A percentile compares a stretch with the other conserved stretches of the same genome.
Conservation (phyloP, 2,797 vertebrate species). For the Cephalopachus bancanus region DNA sequence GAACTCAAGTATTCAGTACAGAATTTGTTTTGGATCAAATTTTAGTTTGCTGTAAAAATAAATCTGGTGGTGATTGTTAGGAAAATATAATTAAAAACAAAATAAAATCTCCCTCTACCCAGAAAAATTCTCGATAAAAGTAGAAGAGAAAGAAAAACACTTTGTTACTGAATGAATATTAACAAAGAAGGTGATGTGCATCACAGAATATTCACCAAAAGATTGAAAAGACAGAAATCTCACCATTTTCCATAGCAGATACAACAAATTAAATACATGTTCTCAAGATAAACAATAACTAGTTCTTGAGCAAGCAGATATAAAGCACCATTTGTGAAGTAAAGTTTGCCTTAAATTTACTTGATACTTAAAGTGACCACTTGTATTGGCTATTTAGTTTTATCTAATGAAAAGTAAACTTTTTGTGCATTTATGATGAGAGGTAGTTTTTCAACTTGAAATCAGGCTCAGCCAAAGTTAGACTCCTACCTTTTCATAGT, state of each 20-base stretch:
- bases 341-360: background rate
- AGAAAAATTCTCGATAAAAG: background rate
- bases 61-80: background rate
- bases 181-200: background rate
- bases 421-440: background rate
- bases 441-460: background rate
- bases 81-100: background rate
- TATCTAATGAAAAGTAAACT: background rate
- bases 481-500: background rate
- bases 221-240: background rate
- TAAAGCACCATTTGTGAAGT: background rate
- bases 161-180: conserved; percentile 1
- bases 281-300: background rate
- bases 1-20: background rate
- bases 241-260: background rate
- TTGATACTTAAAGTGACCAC: background rate
- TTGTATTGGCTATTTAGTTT: background rate
- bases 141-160: background rate
- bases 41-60: background rate
- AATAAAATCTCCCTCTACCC: background rate
- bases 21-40: background rate
- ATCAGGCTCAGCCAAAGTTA: accelerated
- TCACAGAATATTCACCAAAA: background rate
- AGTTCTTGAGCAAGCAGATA: background rate
- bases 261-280: background rate